Conservation (phyloP, 2,888 invertebrate genomes). For the Eumacrocentrus americanus region DNA sequence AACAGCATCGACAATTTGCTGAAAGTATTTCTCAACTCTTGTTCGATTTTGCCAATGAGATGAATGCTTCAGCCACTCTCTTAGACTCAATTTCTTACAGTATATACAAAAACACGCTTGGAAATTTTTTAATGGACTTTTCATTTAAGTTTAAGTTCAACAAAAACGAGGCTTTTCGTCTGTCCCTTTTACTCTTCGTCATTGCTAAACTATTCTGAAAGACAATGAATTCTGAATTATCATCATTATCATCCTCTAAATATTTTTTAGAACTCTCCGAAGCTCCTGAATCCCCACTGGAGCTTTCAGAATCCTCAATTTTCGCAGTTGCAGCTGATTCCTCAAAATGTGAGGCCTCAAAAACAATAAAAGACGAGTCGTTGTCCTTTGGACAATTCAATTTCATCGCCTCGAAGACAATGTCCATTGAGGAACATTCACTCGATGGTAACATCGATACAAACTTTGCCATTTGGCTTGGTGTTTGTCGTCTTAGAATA, state of each 20-base stretch:
- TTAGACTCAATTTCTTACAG: conserved; percentile 88
- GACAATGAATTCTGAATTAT: conserved; percentile 27
- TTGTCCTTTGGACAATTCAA: conserved; percentile 40
- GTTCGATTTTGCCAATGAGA: conserved; percentile 47
- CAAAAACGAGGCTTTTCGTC: conserved; percentile 37
- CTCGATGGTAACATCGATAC: conserved; percentile 47
- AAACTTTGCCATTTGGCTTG: conserved; percentile 44
- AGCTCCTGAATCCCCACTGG: conserved; percentile 9
- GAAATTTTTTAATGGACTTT: conserved; percentile 32
- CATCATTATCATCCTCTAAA: not conserved
- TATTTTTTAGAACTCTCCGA: conserved; percentile 7
- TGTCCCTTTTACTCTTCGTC: conserved; percentile 21
- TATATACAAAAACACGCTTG: conserved; percentile 84
- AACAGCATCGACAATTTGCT: conserved; percentile 92
- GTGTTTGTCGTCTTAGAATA: conserved; percentile 24
- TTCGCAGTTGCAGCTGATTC: conserved; percentile 45
- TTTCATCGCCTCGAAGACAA: conserved; percentile 51
- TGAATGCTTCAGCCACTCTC: conserved; percentile 79
- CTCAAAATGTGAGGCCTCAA: conserved; percentile 55
- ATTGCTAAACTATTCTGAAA: conserved; percentile 19
- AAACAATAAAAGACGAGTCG: conserved; percentile 65
- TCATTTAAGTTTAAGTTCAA: conserved; percentile 37
- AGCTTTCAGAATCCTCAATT: conserved; percentile 15
- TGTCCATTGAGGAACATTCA: conserved; percentile 51
- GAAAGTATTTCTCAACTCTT: conserved; percentile 74